These are phyloP conservation scores for Coenobita brevimanus DNA, from an alignment of 1,140 invertebrate genomes.

Conservation along the genomic window DNA sequence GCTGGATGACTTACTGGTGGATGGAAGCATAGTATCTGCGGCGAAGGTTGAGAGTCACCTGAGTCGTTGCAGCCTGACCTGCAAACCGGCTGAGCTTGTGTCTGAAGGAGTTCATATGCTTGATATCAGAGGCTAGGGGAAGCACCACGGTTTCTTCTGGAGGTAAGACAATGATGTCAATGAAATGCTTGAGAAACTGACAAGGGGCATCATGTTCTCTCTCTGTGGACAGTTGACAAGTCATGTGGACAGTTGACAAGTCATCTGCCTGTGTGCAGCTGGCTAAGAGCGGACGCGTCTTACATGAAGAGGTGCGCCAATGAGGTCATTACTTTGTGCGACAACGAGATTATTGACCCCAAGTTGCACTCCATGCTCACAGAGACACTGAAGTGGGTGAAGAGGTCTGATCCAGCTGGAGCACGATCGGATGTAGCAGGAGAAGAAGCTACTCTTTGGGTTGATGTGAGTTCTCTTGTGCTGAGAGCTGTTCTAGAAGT, in stretches of 20 bases:
- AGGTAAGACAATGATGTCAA: not conserved
- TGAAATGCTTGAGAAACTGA: conserved; percentile 5
- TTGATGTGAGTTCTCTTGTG: not conserved
- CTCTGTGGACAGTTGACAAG: conserved; percentile 33
- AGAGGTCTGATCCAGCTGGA: not conserved
- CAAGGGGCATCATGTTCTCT: conserved; percentile 7
- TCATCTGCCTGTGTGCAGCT: no score
- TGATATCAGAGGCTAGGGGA: conserved; percentile 24
- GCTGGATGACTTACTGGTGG: conserved; percentile 28
- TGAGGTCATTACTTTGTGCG: not conserved
- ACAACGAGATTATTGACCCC: conserved; percentile 19
- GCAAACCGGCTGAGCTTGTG: conserved; percentile 5
- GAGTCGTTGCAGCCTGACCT: not conserved
- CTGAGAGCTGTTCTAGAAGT: not conserved
- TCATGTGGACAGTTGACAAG: conserved; percentile 6
- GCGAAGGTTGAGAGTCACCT: no score
- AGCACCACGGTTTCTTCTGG: not conserved
- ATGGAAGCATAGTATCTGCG: no score
- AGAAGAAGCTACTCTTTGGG: conserved; percentile 8
- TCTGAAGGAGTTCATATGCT: conserved; percentile 1
- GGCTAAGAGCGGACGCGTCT: conserved; percentile 8
- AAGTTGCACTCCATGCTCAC: no score
- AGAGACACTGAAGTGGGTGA: no score
- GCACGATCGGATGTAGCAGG: not conserved
- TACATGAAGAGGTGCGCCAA: conserved; percentile 43